phyloP scores from a whole-genome alignment of 2,888 invertebrate genomes.

The Ptychoptera contaminata region DNA sequence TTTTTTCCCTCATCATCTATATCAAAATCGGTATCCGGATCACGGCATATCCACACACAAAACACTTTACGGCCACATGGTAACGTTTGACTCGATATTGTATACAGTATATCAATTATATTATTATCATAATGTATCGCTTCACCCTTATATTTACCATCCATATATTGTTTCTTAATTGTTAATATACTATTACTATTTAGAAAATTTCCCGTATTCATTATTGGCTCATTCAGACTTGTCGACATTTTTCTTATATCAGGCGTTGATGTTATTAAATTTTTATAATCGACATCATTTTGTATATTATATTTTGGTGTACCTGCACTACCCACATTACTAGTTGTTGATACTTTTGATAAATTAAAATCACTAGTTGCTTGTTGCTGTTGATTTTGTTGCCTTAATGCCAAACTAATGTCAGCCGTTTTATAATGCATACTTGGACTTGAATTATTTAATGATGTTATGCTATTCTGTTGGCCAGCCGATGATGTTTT shows the following conservation, averaged over 20 bases:
- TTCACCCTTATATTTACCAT: constrained; percentile 18
- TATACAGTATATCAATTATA: constrained; percentile 27
- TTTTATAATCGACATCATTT: background rate
- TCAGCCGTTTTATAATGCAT: constrained; percentile 3
- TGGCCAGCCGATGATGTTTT: constrained; percentile 4
- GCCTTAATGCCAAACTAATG: constrained; percentile 3
- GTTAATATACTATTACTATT: background rate
- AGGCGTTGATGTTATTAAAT: constrained; percentile 11
- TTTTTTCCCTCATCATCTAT: constrained; percentile 14
- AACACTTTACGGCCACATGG: constrained; percentile 36
- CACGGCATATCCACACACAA: constrained; percentile 45
- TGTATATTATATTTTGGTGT: too few species aligned
- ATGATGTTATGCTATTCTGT: background rate
- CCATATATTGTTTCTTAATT: constrained; percentile 10
- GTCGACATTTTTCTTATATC: constrained; percentile 6
- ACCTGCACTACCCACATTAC: background rate
- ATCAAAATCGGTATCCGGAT: constrained; percentile 23
- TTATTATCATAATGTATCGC: constrained; percentile 18
- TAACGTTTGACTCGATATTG: constrained; percentile 36
- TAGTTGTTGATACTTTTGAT: background rate
- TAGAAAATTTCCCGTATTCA: too few species aligned
- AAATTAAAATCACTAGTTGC: background rate
- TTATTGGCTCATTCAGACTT: background rate
- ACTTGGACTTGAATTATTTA: background rate
- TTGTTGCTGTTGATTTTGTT: background rate